Conservation (phyloP, 2,113 vertebrate species). For the Xenus cinereus region DNA sequence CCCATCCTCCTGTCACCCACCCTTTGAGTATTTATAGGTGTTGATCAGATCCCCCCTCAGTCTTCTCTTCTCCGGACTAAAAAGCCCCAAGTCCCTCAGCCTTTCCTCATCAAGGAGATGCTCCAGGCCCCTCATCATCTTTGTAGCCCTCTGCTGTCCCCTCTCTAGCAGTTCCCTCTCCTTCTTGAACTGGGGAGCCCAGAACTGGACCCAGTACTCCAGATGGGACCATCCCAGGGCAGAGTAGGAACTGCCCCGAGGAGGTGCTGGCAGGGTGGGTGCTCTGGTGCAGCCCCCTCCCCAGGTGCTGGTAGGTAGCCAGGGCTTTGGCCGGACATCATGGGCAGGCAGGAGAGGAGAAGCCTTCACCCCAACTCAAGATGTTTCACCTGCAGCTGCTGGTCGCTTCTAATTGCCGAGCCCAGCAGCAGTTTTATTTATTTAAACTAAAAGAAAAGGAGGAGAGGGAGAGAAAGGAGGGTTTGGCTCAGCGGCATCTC, state of each 20-base stretch:
- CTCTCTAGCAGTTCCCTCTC: too few species aligned
- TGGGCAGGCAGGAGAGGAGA: neutral
- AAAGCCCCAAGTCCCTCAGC: too few species aligned
- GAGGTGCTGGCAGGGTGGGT: accelerated
- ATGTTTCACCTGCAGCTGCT: neutral
- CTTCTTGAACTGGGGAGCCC: too few species aligned
- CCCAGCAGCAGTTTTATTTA: neutral
- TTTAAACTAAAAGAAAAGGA: conserved; percentile 4
- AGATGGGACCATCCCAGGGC: too few species aligned
- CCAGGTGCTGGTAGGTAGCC: neutral
- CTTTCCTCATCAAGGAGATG: too few species aligned
- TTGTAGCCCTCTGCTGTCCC: too few species aligned
- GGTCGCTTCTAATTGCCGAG: neutral
- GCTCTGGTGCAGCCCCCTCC: neutral
- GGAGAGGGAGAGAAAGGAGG: neutral
- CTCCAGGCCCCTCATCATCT: too few species aligned
- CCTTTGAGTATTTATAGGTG: too few species aligned
- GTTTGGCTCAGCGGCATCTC: neutral
- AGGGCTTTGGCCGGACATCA: accelerated
- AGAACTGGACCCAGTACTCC: too few species aligned
- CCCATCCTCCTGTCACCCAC: too few species aligned
- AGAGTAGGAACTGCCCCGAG: neutral
- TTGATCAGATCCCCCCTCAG: too few species aligned
- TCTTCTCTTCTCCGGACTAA: too few species aligned
- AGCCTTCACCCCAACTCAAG: neutral